Conservation (phyloP, 2,888 invertebrate species). For the Clistopyga incitator region DNA sequence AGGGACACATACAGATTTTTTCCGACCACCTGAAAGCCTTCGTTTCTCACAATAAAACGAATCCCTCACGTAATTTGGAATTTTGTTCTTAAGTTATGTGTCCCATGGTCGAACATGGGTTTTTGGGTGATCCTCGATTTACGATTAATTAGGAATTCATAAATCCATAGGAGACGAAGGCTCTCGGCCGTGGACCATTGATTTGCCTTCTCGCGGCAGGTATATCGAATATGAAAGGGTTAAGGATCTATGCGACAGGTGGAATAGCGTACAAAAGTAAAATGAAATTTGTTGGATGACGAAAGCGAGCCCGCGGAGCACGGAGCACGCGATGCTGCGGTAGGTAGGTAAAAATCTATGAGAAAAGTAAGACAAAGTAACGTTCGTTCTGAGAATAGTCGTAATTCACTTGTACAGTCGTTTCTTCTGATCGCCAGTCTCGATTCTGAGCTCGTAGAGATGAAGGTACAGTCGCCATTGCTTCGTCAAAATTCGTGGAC, state of each 20-base stretch:
- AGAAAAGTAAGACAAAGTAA: slow-evolving; percentile 53
- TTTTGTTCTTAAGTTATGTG: slow-evolving; percentile 48
- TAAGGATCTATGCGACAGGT: slow-evolving; percentile 18
- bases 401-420: slow-evolving; percentile 53
- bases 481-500: slow-evolving; percentile 5
- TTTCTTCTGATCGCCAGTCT: slow-evolving; percentile 16
- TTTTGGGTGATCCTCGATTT: slow-evolving; percentile 23
- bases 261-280: slow-evolving; percentile 25
- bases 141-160: slow-evolving; percentile 60
- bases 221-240: slow-evolving; percentile 35
- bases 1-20: too few relatives aligned
- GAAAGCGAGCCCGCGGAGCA: slow-evolving; percentile 23
- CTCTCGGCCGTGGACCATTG: background rate
- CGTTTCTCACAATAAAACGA: slow-evolving; percentile 32
- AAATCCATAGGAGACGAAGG: slow-evolving; percentile 52
- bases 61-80: slow-evolving; percentile 45
- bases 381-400: slow-evolving; percentile 55
- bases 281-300: slow-evolving; percentile 49
- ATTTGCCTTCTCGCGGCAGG: slow-evolving; percentile 19
- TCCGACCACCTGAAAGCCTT: background rate
- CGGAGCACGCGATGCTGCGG: background rate
- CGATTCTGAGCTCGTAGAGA: background rate
- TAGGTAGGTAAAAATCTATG: background rate
- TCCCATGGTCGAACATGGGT: background rate
- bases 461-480: background rate